Percentiles rank a stretch among this genome's conserved stretches.
These are phyloP conservation scores for Pelvicachromis taeniatus DNA, from an alignment of 2,113 vertebrate genomes.

Conservation along the genomic window DNA sequence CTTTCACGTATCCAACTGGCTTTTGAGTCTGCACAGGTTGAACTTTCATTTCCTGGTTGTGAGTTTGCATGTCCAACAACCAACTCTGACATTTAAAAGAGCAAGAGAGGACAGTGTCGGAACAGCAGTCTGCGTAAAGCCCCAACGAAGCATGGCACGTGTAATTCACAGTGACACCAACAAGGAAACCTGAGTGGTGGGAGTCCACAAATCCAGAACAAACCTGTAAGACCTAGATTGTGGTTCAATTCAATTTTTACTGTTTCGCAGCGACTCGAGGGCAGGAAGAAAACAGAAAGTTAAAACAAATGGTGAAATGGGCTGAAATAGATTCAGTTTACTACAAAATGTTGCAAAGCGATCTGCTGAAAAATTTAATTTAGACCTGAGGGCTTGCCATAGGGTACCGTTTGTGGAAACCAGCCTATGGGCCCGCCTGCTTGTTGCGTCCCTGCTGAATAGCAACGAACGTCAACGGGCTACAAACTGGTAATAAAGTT, in stretches of 20 bases:
- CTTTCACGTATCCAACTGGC: constrained; percentile 52
- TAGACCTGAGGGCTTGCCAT: constrained; percentile 59
- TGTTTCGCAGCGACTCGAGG: background rate
- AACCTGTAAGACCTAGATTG: constrained; percentile 23
- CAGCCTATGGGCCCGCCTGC: constrained; percentile 25
- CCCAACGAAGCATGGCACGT: constrained; percentile 30
- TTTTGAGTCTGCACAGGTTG: constrained; percentile 66
- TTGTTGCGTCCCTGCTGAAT: constrained; percentile 21
- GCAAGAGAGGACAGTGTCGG: constrained; percentile 49
- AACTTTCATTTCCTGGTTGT: constrained; percentile 68
- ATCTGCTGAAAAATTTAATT: constrained; percentile 45
- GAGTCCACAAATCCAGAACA: constrained; percentile 52
- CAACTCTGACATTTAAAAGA: constrained; percentile 53
- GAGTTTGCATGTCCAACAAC: constrained; percentile 46
- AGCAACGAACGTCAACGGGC: background rate
- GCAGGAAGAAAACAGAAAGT: background rate
- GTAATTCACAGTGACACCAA: constrained; percentile 70
- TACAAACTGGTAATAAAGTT: constrained; percentile 56
- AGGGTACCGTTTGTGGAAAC: constrained; percentile 41
- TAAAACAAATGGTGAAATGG: constrained; percentile 37
- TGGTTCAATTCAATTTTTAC: constrained; percentile 25
- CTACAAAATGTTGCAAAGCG: constrained; percentile 37
- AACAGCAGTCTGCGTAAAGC: constrained; percentile 51
- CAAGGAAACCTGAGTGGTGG: constrained; percentile 50
- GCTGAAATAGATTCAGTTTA: constrained; percentile 52